Evolutionary conservation across 2,888 invertebrate species (phyloP).

Genomic region (Tribolium freemani): DNA sequence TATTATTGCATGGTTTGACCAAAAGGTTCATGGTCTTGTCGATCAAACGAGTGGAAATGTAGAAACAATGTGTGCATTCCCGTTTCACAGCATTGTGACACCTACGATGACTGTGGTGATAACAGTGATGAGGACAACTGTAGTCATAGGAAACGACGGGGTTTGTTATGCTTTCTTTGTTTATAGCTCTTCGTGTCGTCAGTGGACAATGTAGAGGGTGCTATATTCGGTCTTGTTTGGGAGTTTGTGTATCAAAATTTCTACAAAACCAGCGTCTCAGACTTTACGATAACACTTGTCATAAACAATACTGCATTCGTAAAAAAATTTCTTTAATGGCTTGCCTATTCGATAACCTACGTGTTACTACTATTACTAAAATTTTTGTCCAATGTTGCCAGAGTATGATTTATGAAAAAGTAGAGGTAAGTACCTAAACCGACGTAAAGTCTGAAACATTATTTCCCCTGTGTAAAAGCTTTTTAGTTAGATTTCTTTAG

Average conservation of each 20-base stretch:
- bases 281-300: background rate
- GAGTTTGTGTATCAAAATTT: conserved; percentile 4
- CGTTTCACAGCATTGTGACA: conserved; percentile 73
- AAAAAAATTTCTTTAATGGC: too few species aligned
- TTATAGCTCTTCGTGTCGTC: conserved; percentile 53
- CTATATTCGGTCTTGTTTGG: conserved; percentile 30
- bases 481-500: background rate
- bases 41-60: conserved; percentile 62
- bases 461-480: background rate
- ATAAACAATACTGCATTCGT: too few species aligned
- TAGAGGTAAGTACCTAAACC: too few species aligned
- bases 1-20: conserved; percentile 54
- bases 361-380: too few species aligned
- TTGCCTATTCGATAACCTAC: too few species aligned
- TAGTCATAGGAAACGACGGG: conserved; percentile 69
- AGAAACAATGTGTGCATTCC: conserved; percentile 75
- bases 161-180: conserved; percentile 63
- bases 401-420: too few species aligned
- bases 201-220: conserved; percentile 46
- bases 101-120: conserved; percentile 74
- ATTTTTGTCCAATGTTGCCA: too few species aligned
- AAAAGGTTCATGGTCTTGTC: conserved; percentile 49
- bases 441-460: background rate
- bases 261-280: background rate
- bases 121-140: conserved; percentile 75